Base-by-base conservation (phyloP, 2,888 invertebrate genomes). In the Andrena marginata region DNA sequence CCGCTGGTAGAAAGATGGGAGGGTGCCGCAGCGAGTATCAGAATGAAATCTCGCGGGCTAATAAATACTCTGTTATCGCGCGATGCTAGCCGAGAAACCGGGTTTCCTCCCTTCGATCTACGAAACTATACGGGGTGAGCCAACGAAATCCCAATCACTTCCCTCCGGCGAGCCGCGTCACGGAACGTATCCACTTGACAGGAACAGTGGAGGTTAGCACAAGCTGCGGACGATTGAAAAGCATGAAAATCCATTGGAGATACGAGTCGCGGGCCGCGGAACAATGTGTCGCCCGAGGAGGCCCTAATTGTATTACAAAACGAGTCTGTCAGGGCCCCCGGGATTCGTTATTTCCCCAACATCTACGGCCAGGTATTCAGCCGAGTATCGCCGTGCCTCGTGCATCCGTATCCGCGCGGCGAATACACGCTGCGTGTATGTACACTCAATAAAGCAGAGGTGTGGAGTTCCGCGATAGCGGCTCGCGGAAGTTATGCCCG, bases 61-160 rank as follows among this genome's bases (percentile, higher is more conserved):
- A 92, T 92, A 92, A 91, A 92, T 92, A 90, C 83, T 84, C 86
- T 85, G 86, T 89, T 92, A 92, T 90, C 91, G 88, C 80, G 87
- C 84, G 89, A 89, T 89, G 87, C 85, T 83, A 72, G 56, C 10
- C 72, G 16, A 60, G 62, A 54, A 79, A 82, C 63, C 77, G 68
- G 65, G 54, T 64, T 69, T 64, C 63, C n/a, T 26, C 31, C 51
- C 16, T 51, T 48, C 33, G 42, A 60, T 78, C 56, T 80, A 63
- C 33, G 54, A 62, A 64, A 62, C 63, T 56, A 73, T 51, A 64
- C 49, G 8, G 71, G 49, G 63, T 13, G 48, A 60, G n/a, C 20
- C 48, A 26, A 4, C 20, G 70, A 49, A 60, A 70, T n/a, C 35
- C 20, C 42, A 51, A 31, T 56, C 6, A 26, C 29, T 16, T 8